A percentile compares a stretch with the other conserved stretches of the same genome.
Evolutionary conservation across 2,888 invertebrate species (phyloP).

Genomic region (Tenthredo mesomela): DNA sequence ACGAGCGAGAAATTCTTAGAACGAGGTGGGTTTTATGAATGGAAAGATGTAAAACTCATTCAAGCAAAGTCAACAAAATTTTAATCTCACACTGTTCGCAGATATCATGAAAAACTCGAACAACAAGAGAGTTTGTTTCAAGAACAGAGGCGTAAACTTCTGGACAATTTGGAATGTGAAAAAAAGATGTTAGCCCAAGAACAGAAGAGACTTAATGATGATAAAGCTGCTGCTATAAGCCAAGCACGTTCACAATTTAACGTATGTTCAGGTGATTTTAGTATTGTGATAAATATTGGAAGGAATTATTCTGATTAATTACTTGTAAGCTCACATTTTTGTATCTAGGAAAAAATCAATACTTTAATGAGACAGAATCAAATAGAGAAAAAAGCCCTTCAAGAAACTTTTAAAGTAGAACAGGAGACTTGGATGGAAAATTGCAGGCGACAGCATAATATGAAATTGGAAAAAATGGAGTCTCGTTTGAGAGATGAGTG

Average conservation of each 20-base stretch:
- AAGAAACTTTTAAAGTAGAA: slow-evolving; percentile 82
- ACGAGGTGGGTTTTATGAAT: slow-evolving; percentile 76
- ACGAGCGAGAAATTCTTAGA: slow-evolving; percentile 82
- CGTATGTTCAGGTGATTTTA: slow-evolving; percentile 59
- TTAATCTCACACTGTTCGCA: slow-evolving; percentile 46
- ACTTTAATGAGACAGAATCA: slow-evolving; percentile 68
- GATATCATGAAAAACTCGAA: slow-evolving; percentile 70
- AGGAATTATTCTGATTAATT: neutral
- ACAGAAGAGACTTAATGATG: slow-evolving; percentile 63
- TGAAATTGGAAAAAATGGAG: slow-evolving; percentile 84
- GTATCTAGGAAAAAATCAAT: slow-evolving; percentile 66
- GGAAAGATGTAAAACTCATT: neutral
- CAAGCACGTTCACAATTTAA: slow-evolving; percentile 63
- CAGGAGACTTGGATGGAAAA: slow-evolving; percentile 84
- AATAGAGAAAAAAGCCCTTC: slow-evolving; percentile 80
- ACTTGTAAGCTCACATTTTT: neutral
- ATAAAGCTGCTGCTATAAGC: slow-evolving; percentile 65
- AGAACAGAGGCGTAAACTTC: slow-evolving; percentile 64
- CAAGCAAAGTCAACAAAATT: neutral
- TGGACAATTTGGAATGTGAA: slow-evolving; percentile 67
- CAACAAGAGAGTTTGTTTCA: slow-evolving; percentile 69
- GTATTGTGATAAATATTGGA: neutral
- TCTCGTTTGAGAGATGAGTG: slow-evolving; percentile 85
- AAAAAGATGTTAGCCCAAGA: slow-evolving; percentile 66
- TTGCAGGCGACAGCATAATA: slow-evolving; percentile 82